Conservation (phyloP, 2,113 vertebrate genomes). For the Etia nguti region DNA sequence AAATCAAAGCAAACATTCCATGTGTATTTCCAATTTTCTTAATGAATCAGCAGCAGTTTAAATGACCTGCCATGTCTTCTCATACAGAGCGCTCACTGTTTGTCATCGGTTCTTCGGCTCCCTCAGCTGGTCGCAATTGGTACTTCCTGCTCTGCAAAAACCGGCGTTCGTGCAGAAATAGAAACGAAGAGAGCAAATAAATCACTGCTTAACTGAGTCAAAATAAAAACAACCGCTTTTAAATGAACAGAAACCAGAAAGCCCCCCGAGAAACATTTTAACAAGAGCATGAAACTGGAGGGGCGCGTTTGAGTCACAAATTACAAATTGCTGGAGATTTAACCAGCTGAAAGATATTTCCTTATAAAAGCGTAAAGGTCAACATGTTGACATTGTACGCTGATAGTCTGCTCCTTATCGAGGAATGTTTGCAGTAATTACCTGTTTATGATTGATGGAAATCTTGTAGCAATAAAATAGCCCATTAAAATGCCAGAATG, state of each 20-base stretch:
- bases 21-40: not conserved
- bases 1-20: not conserved
- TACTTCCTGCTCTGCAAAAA: not conserved
- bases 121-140: slow-evolving; percentile 49
- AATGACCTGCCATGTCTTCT: not conserved
- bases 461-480: slow-evolving; percentile 20
- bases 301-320: slow-evolving; percentile 23
- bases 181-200: not conserved
- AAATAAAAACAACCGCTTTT: not conserved
- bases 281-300: slow-evolving; percentile 27
- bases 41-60: not conserved
- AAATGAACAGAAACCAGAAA: not conserved
- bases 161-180: not conserved
- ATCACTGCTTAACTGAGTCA: not conserved
- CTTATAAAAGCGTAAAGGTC: slow-evolving; percentile 43
- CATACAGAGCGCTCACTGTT: not conserved
- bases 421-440: slow-evolving; percentile 31
- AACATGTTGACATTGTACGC: slow-evolving; percentile 47
- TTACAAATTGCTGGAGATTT: slow-evolving; percentile 6
- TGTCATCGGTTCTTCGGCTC: slow-evolving; percentile 51
- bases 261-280: slow-evolving; percentile 15
- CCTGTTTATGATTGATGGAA: slow-evolving; percentile 28
- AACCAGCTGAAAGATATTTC: slow-evolving; percentile 48
- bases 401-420: slow-evolving; percentile 21
- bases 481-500: slow-evolving; percentile 24